These are phyloP conservation scores for Montipora efflorescens DNA, from an alignment of 64 coral and sea anemone genomes.

Conservation along the genomic window DNA sequence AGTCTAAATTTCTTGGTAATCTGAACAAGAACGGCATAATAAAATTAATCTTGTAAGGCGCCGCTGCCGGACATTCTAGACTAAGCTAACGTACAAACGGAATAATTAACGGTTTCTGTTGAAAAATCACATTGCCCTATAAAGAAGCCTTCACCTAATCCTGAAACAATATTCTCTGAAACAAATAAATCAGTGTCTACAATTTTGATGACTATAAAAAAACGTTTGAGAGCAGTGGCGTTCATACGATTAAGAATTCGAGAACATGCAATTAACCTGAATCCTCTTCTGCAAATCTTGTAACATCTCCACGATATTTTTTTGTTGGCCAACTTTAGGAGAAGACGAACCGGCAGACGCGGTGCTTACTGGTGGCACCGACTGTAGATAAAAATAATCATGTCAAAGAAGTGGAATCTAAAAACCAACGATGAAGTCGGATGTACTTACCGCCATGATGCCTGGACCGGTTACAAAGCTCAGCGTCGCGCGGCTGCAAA, in stretches of 20 bases:
- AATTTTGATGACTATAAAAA: neutral
- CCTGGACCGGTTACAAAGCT: constrained; percentile 14
- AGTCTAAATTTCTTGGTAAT: too few species aligned
- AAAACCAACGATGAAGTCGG: neutral
- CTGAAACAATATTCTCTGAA: neutral
- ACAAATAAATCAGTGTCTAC: neutral
- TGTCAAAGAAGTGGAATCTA: neutral
- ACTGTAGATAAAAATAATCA: neutral
- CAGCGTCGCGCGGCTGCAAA: constrained; percentile 1
- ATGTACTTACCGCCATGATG: constrained; percentile 68
- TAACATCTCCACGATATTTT: constrained; percentile 48
- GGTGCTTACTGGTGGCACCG: constrained; percentile 46
- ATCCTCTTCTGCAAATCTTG: constrained; percentile 70
- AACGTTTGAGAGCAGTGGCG: neutral
- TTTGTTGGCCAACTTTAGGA: constrained; percentile 30
- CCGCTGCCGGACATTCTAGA: too few species aligned
- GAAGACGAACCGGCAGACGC: constrained; percentile 23
- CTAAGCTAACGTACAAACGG: too few species aligned
- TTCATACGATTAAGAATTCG: neutral
- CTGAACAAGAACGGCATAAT: too few species aligned
- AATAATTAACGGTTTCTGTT: too few species aligned
- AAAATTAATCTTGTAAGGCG: too few species aligned
- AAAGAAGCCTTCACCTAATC: too few species aligned
- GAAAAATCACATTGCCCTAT: too few species aligned
- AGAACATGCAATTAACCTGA: constrained; percentile 32